phyloP scores from a whole-genome alignment of 2,113 vertebrate genomes.

The Oryzias javanicus region DNA sequence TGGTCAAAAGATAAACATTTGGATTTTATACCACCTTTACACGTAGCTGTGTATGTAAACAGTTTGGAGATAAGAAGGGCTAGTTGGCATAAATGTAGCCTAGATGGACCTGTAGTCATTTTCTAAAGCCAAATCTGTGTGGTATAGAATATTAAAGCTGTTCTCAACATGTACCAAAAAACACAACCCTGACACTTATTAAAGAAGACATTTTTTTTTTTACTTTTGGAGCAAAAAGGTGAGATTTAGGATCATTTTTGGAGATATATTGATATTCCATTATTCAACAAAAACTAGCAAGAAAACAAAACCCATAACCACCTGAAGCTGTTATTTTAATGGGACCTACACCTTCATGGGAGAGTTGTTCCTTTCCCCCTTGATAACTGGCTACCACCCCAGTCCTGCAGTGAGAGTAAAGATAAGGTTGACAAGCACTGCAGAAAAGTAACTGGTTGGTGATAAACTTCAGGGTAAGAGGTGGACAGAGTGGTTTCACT shows the following conservation, averaged over 20 bases:
- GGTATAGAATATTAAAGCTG: conserved; percentile 1
- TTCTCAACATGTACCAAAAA: conserved; percentile 51
- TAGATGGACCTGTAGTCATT: conserved; percentile 25
- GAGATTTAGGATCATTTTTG: conserved; percentile 34
- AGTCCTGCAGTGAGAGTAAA: conserved; percentile 26
- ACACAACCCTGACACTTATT: too few species aligned
- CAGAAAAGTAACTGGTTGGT: conserved; percentile 26
- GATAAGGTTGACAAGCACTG: conserved; percentile 12
- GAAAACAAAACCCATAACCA: conserved; percentile 19
- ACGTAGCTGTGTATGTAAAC: conserved; percentile 23
- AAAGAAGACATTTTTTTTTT: too few species aligned
- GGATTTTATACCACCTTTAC: conserved; percentile 13
- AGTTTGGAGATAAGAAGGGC: conserved; percentile 19
- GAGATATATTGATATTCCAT: conserved; percentile 33
- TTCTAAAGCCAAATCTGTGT: conserved; percentile 49
- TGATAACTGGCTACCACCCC: conserved; percentile 39
- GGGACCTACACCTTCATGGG: conserved; percentile 16
- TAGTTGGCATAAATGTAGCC: conserved; percentile 33
- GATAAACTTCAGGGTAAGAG: conserved; percentile 5
- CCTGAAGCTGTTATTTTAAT: conserved; percentile 26
- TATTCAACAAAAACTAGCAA: conserved; percentile 21
- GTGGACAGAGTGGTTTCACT: conserved; percentile 7
- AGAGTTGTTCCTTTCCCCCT: conserved; percentile 7
- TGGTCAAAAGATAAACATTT: conserved; percentile 22
- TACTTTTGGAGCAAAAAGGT: conserved; percentile 25